Percentiles rank a stretch among this genome's conserved stretches.
Conservation (phyloP, 2,888 invertebrate genomes). For the Acanthopleura granulata region DNA sequence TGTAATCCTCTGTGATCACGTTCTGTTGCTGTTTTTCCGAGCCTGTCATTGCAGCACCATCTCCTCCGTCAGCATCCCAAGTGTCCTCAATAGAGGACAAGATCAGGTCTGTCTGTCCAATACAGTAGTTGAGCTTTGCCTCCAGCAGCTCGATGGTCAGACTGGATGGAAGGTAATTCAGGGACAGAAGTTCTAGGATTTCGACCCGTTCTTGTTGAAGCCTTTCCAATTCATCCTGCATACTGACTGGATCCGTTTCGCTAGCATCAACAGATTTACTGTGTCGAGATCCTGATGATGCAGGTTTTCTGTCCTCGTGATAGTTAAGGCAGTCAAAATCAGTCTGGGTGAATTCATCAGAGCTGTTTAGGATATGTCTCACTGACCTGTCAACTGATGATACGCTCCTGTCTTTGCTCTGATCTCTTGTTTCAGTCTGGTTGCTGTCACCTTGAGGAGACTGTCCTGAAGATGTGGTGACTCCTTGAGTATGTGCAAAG, state of each 20-base stretch:
- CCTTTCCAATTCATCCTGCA: conserved; percentile 58
- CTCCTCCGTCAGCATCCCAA: conserved; percentile 37
- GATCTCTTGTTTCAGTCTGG: no score
- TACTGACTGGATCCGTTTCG: conserved; percentile 16
- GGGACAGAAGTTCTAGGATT: conserved; percentile 62
- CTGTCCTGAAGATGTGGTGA: no score
- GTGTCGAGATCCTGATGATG: neutral
- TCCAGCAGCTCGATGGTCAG: conserved; percentile 68
- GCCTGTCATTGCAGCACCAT: conserved; percentile 14
- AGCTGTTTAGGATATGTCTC: conserved; percentile 26
- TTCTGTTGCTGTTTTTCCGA: conserved; percentile 23
- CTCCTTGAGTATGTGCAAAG: no score
- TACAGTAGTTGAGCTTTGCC: conserved; percentile 68
- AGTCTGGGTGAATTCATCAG: conserved; percentile 55
- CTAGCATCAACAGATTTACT: neutral
- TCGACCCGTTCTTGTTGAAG: conserved; percentile 61
- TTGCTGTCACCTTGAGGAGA: no score
- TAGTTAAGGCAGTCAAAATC: conserved; percentile 25
- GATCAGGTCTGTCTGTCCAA: conserved; percentile 69
- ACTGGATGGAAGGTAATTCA: conserved; percentile 65
- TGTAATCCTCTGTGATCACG: conserved; percentile 49
- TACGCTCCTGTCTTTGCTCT: no score
- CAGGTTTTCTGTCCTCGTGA: neutral
- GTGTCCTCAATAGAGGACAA: conserved; percentile 61
- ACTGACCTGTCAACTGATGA: neutral